phyloP scores from a whole-genome alignment of 1,140 invertebrate species.

The Oreohelix idahoensis region DNA sequence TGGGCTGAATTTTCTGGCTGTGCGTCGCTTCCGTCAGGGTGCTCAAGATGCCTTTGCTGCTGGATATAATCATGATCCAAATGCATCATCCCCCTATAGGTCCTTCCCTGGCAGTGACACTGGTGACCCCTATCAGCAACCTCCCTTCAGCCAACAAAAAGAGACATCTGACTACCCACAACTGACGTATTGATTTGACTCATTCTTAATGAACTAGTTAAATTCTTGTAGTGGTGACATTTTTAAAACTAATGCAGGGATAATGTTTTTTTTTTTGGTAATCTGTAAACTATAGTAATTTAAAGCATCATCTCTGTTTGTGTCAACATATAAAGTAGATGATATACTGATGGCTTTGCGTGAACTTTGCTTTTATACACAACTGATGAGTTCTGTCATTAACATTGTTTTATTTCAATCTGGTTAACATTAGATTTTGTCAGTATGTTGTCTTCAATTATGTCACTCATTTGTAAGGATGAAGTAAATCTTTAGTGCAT shows the following conservation, averaged over 20 bases:
- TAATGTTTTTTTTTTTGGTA: not conserved
- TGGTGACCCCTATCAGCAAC: constrained; percentile 73
- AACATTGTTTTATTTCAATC: no score
- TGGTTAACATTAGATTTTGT: no score
- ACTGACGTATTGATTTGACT: constrained; percentile 58
- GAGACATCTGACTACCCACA: constrained; percentile 57
- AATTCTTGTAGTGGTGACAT: not conserved
- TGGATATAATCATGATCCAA: constrained; percentile 78
- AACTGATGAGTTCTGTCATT: no score
- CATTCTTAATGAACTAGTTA: not conserved
- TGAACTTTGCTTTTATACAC: no score
- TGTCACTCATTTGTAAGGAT: no score
- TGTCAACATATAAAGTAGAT: not conserved
- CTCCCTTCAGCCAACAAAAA: constrained; percentile 68
- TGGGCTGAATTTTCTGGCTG: constrained; percentile 91
- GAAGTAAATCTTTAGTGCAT: no score
- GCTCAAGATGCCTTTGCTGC: constrained; percentile 88
- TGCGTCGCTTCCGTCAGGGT: constrained; percentile 91
- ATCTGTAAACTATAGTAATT: not conserved
- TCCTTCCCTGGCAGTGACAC: constrained; percentile 82
- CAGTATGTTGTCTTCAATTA: no score
- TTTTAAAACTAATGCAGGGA: not conserved
- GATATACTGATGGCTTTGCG: not conserved
- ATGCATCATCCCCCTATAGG: constrained; percentile 80
- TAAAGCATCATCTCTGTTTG: not conserved